Base-by-base conservation (phyloP, 2,797 vertebrate genomes). In the Lepilemur ruficaudatus region DNA sequence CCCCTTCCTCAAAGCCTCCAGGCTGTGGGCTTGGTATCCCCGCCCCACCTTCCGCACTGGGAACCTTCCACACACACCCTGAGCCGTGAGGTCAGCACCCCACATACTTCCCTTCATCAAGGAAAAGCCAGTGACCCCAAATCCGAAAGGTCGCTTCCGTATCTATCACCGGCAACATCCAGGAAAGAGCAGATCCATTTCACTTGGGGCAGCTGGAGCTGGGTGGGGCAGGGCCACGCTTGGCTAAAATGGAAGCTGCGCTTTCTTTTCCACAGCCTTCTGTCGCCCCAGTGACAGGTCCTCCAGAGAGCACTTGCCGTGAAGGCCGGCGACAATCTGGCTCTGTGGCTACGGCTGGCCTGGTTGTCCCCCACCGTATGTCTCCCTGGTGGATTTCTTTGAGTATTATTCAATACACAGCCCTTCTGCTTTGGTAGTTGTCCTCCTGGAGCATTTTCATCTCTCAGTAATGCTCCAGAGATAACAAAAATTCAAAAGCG, bases 381-480 rank as follows among this genome's bases (percentile, higher is more conserved):
- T 84, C 85, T 91, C 96, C 70, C 78, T 28, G 79, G 84, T 8
- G 14, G 61, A 67, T 84, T 72, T 85, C 38, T 92, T 92, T 93
- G 92, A 78, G 38, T 81, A 35, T 92, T 92, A 61, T 38, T 87
- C 38, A 96, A 73, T n/a, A 96, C 35, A 2, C 38, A 50, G 43
- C 22, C 75, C 63, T 65, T 78, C 41, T 8, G 75, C 80, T 89
- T 94, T 59, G 65, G 52, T 41, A n/a, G 52, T 7, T n/a, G 38
- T 55, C 52, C 46, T 30, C 15, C 12, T 7, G 46, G 50, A 90
- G 28, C 1, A 59, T 46, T 73, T 84, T 75, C 57, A 28, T 78
- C 48, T 87, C 17, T 95, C 72, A 41, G 43, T 84, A 70, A 85
- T 25, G 50, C 43, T 69, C 70, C 76, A 65, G 59, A 89, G 28